Percentiles rank a stretch among this genome's conserved stretches.
Evolutionary conservation across 1,140 invertebrate genomes (phyloP).

Genomic region (Drosophila arizonae): DNA sequence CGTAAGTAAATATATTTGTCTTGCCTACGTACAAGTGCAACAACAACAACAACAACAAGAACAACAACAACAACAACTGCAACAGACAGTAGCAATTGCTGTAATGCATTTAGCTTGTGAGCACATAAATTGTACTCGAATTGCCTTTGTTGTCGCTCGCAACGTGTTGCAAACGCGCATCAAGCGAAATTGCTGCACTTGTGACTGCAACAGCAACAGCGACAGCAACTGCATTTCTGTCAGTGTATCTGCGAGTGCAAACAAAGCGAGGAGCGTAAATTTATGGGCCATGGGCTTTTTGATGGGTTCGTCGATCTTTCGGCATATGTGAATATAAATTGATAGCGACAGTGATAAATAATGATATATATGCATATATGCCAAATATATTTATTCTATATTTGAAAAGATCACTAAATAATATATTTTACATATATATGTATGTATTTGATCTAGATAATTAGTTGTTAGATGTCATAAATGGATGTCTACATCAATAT

Average conservation of each 20-base stretch:
- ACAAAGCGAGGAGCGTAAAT: conserved; percentile 1
- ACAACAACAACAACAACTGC: conserved; percentile 17
- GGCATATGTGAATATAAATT: not conserved
- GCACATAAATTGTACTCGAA: conserved; percentile 49
- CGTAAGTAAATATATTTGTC: conserved; percentile 26
- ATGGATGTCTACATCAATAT: too few relatives aligned
- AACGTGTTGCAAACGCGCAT: conserved; percentile 43
- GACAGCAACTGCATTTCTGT: not conserved
- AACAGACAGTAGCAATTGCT: conserved; percentile 46
- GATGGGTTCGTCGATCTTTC: conserved; percentile 20
- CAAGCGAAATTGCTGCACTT: conserved; percentile 17
- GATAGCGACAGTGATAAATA: not conserved
- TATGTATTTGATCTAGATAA: too few relatives aligned
- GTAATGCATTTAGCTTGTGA: conserved; percentile 44
- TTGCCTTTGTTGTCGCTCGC: conserved; percentile 49
- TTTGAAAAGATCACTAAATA: too few relatives aligned
- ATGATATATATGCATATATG: not conserved
- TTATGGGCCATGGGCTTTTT: conserved; percentile 8
- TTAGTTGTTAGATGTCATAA: too few relatives aligned
- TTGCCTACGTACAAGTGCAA: conserved; percentile 18
- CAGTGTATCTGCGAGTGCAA: conserved; percentile 11
- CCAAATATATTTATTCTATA: too few relatives aligned
- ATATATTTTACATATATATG: too few relatives aligned
- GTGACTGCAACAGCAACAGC: conserved; percentile 2
- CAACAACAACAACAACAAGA: conserved; percentile 9